phyloP scores from a whole-genome alignment of 2,797 vertebrate species.

The Melopsittacus undulatus region DNA sequence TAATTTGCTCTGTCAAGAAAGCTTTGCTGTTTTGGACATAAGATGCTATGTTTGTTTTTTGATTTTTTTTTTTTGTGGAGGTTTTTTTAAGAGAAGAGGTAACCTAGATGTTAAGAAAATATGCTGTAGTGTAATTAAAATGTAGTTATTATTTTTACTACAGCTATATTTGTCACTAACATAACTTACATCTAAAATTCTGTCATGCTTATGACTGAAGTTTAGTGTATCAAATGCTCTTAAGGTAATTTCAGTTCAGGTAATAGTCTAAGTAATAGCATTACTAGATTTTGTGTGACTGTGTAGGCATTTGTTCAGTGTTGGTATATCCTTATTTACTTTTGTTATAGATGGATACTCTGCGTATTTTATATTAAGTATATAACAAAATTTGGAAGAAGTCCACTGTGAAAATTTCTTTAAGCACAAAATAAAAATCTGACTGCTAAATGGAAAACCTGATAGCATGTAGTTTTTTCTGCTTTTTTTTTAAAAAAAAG shows the following conservation, averaged over 20 bases:
- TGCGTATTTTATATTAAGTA: background rate
- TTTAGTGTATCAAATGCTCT: background rate
- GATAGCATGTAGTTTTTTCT: background rate
- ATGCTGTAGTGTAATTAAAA: background rate
- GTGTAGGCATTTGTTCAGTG: background rate
- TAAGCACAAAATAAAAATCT: background rate
- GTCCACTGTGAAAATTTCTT: background rate
- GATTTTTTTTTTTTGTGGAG: background rate
- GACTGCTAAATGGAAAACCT: background rate
- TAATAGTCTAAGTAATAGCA: background rate
- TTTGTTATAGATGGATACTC: background rate
- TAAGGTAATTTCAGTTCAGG: background rate
- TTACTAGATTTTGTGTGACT: background rate
- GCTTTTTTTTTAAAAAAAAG: background rate
- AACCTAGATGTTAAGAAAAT: background rate
- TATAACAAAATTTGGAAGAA: background rate
- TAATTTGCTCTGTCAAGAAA: background rate
- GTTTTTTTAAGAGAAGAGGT: background rate
- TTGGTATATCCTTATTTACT: background rate
- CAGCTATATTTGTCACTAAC: background rate
- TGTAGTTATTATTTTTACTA: background rate
- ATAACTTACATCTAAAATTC: background rate
- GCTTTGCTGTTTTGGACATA: background rate
- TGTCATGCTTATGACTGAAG: background rate
- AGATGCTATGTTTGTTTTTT: background rate